Base-by-base conservation (phyloP, 2,888 invertebrate species). In the Choreutis nemorana region DNA sequence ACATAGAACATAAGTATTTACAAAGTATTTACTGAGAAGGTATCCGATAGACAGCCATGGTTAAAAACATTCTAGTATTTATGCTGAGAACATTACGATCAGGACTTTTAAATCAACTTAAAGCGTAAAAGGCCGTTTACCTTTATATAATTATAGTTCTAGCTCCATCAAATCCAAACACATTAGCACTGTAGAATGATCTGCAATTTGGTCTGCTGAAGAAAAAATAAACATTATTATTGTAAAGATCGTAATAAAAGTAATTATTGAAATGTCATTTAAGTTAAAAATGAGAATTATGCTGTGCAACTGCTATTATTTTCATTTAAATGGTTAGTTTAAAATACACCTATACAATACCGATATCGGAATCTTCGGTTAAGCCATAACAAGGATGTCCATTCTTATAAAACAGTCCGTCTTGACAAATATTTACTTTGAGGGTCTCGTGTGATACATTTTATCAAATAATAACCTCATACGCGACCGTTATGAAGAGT, bases 171-270 rank as follows among this genome's bases (percentile, higher is more conserved):
- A 65, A 33, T 34, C 25, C 33, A 30, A 62, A 59, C 57, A 62
- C 73, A 70, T 73, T 72, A 70, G 63, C 66, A 61, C 58, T 58
- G 62, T 63, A 49, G 61, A 67, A 67, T 65, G 58, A 65, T 68
- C 66, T 64, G 59, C 64, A 67, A 71, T 67, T 71, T 67, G 62
- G n/a, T n/a, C 70, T 59, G 56, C 58, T 43, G 48, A 53, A 14
- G 57, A 55, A 57, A 55, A 54, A 55, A n/a, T n/a, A n/a, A n/a
- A n/a, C n/a, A n/a, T n/a, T n/a, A n/a, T n/a, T n/a, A n/a, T n/a
- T n/a, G n/a, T n/a, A n/a, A n/a, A n/a, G n/a, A n/a, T n/a, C n/a
- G n/a, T n/a, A n/a, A n/a, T n/a, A n/a, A n/a, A n/a, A n/a, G n/a
- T n/a, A n/a, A n/a, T n/a, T n/a, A n/a, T n/a, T n/a, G n/a, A n/a